Base-by-base conservation (phyloP, 2,888 invertebrate genomes). In the Phaedon cochleariae region DNA sequence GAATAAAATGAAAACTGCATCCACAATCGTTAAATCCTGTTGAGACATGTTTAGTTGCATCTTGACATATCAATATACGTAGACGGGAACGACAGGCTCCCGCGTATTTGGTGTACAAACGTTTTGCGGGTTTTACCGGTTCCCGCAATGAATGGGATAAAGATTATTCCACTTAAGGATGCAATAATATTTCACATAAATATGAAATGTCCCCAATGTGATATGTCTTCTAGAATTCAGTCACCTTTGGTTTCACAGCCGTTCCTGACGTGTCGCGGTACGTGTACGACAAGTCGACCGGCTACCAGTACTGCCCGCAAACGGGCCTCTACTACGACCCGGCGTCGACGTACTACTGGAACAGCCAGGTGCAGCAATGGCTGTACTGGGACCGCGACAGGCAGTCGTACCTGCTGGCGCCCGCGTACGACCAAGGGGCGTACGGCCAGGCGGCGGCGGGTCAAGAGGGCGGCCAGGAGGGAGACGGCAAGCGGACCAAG, bases 311-410 rank as follows among this genome's bases (percentile, higher is more conserved):
- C 81, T 98, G 99, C 83, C 90, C 95, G 0, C 85, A 88, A 1
- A 97, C 98, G 0, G 95, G 95, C 0, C 87, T 98, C 15, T 99
- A 98, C 83, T 99, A 98, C 82, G 99, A 99, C 85, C 92, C 96
- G 0, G 94, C 90, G 75, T 95, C 97, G 1, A 96, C 93, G 79
- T 99, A 99, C 84, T 99, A 97, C 83, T 99, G 93, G 85, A 98
- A 98, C 82, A 91, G 94, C 75, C 91, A 93, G 73, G 92, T 92
- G 0, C 93, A 92, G 73, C 92, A 95, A 79, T 99, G 97, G 83
- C 88, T 98, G 79, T 98, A 97, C 80, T 99, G 97, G 97, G 97
- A 98, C 84, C 88, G 90, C 0, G 87, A 90, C 0, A 88, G 86
- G 45, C 86, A 86, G 65, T 90, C 90, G 0, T 92, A 92, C 74